Evolutionary conservation across 2,113 vertebrate genomes (phyloP).

Genomic region (Notothenia coriiceps): DNA sequence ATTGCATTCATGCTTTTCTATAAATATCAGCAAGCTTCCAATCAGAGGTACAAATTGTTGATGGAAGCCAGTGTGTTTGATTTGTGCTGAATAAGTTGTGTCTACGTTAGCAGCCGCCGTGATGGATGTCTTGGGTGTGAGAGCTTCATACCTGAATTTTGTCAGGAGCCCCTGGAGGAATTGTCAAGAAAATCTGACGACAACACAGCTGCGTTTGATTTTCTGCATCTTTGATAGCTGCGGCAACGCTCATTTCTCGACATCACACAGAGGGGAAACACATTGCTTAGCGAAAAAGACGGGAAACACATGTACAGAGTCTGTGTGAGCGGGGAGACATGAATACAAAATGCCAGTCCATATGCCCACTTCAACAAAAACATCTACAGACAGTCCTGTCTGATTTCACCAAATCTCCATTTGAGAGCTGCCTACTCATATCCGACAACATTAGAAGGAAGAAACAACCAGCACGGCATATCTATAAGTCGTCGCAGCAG

Average conservation of each 20-base stretch:
- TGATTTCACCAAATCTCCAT: conserved; percentile 30
- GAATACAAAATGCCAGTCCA: conserved; percentile 46
- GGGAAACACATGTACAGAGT: conserved; percentile 32
- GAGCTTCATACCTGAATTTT: conserved; percentile 40
- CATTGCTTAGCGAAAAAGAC: conserved; percentile 38
- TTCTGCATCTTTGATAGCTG: conserved; percentile 51
- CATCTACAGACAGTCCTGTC: conserved; percentile 34
- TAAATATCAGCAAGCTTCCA: conserved; percentile 56
- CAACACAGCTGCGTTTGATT: conserved; percentile 51
- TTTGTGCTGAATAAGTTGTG: conserved; percentile 24
- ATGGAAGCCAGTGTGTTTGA: conserved; percentile 7
- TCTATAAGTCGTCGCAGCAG: conserved; percentile 31
- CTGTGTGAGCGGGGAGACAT: conserved; percentile 11
- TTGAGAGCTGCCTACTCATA: conserved; percentile 33
- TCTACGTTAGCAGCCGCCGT: conserved; percentile 30
- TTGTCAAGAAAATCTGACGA: conserved; percentile 27
- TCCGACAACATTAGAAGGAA: conserved; percentile 10
- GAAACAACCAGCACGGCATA: neutral
- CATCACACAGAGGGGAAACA: conserved; percentile 43
- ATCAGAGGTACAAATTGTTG: conserved; percentile 36
- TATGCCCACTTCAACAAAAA: conserved; percentile 38
- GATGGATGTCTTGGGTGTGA: conserved; percentile 55
- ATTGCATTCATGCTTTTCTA: conserved; percentile 44
- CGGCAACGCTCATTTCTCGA: conserved; percentile 43
- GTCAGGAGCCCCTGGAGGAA: conserved; percentile 45